Evolutionary conservation across 2,113 vertebrate genomes (phyloP), one percentile per base, ranked within the genome.

Genomic region (Spermophilus dauricus): DNA sequence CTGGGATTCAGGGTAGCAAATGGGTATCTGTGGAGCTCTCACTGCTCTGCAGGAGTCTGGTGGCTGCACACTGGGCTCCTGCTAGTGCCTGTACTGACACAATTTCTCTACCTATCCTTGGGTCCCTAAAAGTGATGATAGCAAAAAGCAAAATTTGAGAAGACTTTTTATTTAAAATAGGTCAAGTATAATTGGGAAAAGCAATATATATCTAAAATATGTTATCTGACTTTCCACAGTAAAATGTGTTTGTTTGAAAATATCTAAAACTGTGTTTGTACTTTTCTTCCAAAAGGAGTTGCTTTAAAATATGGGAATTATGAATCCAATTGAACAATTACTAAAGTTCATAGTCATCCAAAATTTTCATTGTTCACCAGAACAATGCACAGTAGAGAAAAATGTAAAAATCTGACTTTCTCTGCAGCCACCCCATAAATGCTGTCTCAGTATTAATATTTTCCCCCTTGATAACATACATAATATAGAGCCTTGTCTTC

Each of bases 11-110:
- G 42, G 42, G 26, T 4, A 4, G 9, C 17, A 61, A 58, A 28
- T 3, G 22, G 53, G 9, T 2, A 18, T 26, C 5, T 28, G 16
- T 51, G 16, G 24, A 22, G 12, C 65, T 69, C 37, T 37, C 17
- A 53, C 30, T 51, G 6, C 8, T 70, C 63, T 53, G 7, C 32
- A 7, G 11, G 37, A 58, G 32, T 3, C 5, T 10, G 18, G 34
- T 34, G 22, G 51, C 14, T 16, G 48, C n/a, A 42, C 17, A 5
- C 2, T 3, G 39, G 1, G 4, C 39, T 56, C 56, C 63, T 65
- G 24, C 10, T 24, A n/a, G 4, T 3, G 10, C 12, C 5, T 1
- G 1, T 8, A 30, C 13, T 6, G 80, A 65, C 17, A 37, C 8
- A 22, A 22, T 37, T 37, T 77, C 16, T n/a, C 24, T 20, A n/a